Conservation (phyloP, 2,888 invertebrate genomes). For the Ichneumon xanthorius region DNA sequence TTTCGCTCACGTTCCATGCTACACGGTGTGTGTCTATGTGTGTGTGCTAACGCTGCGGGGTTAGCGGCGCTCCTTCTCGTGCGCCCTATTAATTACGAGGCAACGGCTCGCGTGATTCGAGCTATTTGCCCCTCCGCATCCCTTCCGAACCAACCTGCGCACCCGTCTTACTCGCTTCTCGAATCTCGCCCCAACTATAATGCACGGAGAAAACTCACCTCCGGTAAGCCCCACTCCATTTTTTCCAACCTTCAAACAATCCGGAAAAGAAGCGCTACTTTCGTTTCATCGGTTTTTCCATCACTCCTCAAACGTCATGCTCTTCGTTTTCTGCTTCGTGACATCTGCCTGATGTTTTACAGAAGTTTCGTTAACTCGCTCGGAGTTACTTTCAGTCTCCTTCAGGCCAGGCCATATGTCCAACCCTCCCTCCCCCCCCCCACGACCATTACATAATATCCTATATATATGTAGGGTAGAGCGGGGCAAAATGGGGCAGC, state of each 20-base stretch:
- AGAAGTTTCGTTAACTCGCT: constrained; percentile 63
- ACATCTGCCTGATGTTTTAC: constrained; percentile 73
- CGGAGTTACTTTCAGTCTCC: neutral
- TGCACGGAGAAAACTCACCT: constrained; percentile 45
- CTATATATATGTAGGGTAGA: neutral
- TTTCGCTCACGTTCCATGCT: constrained; percentile 16
- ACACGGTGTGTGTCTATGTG: constrained; percentile 3
- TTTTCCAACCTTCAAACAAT: constrained; percentile 63
- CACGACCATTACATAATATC: neutral
- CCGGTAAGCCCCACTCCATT: constrained; percentile 27
- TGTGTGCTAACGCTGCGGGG: constrained; percentile 17
- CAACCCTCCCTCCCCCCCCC: constrained; percentile 22
- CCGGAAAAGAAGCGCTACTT: constrained; percentile 57
- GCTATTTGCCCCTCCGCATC: constrained; percentile 72
- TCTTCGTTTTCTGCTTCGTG: constrained; percentile 37
- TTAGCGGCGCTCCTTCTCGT: constrained; percentile 70
- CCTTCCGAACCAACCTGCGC: constrained; percentile 67
- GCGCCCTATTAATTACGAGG: constrained; percentile 80
- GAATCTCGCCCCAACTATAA: constrained; percentile 39
- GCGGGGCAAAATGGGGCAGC: too few relatives aligned
- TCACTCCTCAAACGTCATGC: constrained; percentile 32
- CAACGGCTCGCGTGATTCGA: constrained; percentile 79
- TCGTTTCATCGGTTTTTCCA: constrained; percentile 23
- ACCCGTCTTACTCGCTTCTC: constrained; percentile 48
- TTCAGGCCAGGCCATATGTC: neutral